Evolutionary conservation across 2,113 vertebrate species (phyloP).

Genomic region (Ailuropoda melanoleuca): DNA sequence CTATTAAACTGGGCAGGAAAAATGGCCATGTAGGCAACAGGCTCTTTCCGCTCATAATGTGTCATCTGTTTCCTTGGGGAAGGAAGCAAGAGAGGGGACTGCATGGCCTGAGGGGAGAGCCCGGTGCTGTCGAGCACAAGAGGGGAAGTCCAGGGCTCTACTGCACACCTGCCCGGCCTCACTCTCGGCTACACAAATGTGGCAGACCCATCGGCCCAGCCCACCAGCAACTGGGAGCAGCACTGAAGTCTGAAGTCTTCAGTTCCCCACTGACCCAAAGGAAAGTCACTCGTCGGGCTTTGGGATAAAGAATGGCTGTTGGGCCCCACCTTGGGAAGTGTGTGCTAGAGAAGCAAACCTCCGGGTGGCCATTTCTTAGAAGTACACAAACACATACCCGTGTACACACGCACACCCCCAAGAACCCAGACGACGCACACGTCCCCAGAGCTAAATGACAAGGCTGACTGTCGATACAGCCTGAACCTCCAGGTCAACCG

Average conservation of each 20-base stretch:
- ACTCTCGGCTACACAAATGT: background rate
- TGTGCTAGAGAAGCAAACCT: background rate
- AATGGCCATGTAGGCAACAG: slow-evolving; percentile 73
- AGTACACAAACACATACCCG: background rate
- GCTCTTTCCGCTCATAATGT: slow-evolving; percentile 47
- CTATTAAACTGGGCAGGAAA: slow-evolving; percentile 80
- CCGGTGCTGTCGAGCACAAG: background rate
- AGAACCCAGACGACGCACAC: background rate
- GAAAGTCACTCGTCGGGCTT: background rate
- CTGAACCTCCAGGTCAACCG: background rate
- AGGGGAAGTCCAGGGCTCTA: background rate
- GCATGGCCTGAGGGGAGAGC: background rate
- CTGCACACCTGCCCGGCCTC: background rate
- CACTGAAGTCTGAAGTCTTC: background rate
- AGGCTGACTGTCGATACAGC: background rate
- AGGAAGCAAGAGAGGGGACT: background rate
- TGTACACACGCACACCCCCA: background rate
- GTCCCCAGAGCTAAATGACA: background rate
- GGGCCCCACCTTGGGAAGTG: background rate
- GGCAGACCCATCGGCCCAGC: background rate
- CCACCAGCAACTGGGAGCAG: background rate
- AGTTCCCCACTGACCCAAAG: background rate
- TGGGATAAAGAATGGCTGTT: background rate
- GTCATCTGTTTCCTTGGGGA: slow-evolving; percentile 45
- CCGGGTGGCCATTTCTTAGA: background rate